These are phyloP conservation scores for Lytechinus variegatus DNA, from an alignment of 35 echinoderm and acorn worm genomes.

Conservation along the genomic window DNA sequence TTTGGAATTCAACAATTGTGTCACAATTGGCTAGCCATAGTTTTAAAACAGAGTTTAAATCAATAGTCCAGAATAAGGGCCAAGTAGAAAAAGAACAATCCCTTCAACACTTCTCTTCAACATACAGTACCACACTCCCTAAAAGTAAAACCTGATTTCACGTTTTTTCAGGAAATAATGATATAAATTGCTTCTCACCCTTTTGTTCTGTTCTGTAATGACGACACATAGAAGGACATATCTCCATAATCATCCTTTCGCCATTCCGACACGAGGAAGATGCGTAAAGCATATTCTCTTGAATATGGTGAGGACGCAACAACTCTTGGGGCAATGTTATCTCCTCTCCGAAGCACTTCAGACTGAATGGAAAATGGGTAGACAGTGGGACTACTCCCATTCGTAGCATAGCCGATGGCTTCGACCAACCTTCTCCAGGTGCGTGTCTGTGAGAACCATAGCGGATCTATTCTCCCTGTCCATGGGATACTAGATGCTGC, in stretches of 20 bases:
- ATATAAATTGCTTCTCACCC: not conserved
- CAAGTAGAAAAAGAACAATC: no score
- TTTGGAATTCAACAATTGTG: no score
- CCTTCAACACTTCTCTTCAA: no score
- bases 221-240: conserved; percentile 30
- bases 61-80: no score
- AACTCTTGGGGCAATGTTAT: not conserved
- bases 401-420: not conserved
- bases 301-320: not conserved
- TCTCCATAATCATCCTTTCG: conserved; percentile 45
- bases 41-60: no score
- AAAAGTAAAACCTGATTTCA: no score
- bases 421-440: not conserved
- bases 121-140: no score
- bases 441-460: not conserved
- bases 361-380: not conserved
- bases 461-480: not conserved
- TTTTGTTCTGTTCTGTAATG: conserved; percentile 29
- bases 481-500: not conserved
- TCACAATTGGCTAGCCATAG: no score
- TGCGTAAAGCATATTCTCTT: not conserved
- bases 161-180: no score
- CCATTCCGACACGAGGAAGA: conserved; percentile 1
- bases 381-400: not conserved
- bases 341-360: conserved; percentile 17